phyloP scores from a whole-genome alignment of 2,797 vertebrate genomes.

The Danio tinwini region DNA sequence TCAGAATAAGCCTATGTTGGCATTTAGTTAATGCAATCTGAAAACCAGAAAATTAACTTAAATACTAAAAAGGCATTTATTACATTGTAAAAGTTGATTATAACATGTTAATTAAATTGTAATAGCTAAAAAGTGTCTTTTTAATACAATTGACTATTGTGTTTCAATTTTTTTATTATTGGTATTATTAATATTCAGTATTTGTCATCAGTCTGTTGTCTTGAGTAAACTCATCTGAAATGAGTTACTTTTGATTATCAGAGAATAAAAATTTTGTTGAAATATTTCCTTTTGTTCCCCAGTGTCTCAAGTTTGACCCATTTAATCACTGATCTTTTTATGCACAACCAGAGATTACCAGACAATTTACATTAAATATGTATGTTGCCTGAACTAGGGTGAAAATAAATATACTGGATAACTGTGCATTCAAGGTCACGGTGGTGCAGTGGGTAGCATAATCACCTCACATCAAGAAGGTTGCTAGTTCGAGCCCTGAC shows the following conservation, averaged over 20 bases:
- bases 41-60: neutral
- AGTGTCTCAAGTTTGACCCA: neutral
- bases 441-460: no score
- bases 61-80: neutral
- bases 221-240: neutral
- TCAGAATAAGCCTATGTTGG: no score
- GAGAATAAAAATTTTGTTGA: neutral
- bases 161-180: neutral
- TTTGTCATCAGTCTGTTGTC: neutral
- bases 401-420: no score
- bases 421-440: no score
- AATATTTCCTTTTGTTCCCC: neutral
- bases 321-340: neutral
- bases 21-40: no score
- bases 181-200: neutral
- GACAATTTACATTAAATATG: neutral
- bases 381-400: no score
- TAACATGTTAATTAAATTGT: neutral
- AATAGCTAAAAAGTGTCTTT: neutral
- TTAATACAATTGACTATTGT: neutral
- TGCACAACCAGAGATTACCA: neutral
- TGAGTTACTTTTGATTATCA: neutral
- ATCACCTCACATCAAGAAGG: no score
- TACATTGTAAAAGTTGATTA: neutral
- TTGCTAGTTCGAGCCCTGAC: no score